These are phyloP conservation scores for Furnarius figulus DNA, from an alignment of 2,113 vertebrate genomes.

Conservation along the genomic window DNA sequence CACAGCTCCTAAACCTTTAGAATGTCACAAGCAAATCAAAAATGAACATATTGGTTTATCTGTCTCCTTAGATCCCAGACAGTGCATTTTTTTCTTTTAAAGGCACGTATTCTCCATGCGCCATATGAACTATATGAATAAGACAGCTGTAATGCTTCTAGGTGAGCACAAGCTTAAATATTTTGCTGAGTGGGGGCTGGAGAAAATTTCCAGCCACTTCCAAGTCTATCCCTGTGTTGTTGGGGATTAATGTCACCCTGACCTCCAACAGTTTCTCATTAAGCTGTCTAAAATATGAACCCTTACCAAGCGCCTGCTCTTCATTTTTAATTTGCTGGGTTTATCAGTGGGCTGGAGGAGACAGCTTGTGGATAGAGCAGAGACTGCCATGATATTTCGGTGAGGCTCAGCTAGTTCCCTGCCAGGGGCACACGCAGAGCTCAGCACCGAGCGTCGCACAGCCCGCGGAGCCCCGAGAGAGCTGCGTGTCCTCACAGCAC, in stretches of 20 bases:
- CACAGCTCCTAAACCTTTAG: slow-evolving; percentile 52
- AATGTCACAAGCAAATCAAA: slow-evolving; percentile 49
- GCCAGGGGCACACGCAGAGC: not conserved
- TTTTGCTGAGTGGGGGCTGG: not conserved
- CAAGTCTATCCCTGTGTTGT: not conserved
- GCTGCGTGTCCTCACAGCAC: not conserved
- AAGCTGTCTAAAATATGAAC: not conserved
- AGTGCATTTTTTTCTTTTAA: not conserved
- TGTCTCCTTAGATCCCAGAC: slow-evolving; percentile 34
- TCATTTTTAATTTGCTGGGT: not conserved
- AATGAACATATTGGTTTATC: slow-evolving; percentile 27
- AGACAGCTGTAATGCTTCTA: not conserved
- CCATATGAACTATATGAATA: not conserved
- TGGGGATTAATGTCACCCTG: slow-evolving; percentile 4
- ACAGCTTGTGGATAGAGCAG: not conserved
- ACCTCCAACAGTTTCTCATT: slow-evolving; percentile 45
- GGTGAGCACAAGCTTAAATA: not conserved
- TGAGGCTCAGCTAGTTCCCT: not conserved
- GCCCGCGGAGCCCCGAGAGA: not conserved
- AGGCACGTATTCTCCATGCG: not conserved
- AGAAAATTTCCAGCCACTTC: slow-evolving; percentile 18
- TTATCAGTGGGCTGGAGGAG: not conserved
- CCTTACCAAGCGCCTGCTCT: not conserved
- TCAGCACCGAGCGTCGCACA: not conserved
- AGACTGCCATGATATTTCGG: not conserved